Base-by-base conservation (phyloP, 2,113 vertebrate species). In the Toxotes chatareus region DNA sequence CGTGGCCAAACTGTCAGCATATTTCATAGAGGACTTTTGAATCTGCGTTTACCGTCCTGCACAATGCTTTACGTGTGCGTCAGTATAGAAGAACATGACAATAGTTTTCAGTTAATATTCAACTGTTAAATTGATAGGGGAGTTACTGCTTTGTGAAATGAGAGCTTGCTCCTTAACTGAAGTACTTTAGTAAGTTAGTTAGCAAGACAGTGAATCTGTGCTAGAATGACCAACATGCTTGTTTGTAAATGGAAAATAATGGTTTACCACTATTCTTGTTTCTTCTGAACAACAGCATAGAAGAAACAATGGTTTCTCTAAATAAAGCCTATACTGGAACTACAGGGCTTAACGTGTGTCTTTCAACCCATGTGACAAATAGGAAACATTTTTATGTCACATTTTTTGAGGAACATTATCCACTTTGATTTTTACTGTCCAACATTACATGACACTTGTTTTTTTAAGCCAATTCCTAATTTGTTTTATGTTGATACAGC, bases 301-400 rank as follows among this genome's bases (percentile, higher is more conserved):
- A 80, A 60, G 23, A 70, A 70, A 42, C 6, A 12, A 19, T 0
- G 1, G 1, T 11, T 31, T 14, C 34, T 55, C 4, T 8, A 49
- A 57, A 66, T 27, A 64, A 73, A 85, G 78, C 78, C 36, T 40
- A 12, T 51, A 53, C 62, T 71, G 57, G 13, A 67, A 57, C 5
- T 51, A 3, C 27, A 11, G 10, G 38, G 6, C 3, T 49, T 14
- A 40, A 42, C 7, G 46, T 0, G 47, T 27, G 4, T 2, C 14
- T 34, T 46, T 36, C 36, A 44, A n/a, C 16, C 34, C 13, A 42
- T 36, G 4, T 12, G 27, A 61, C 3, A 44, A 19, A 19, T 63
- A 27, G 38, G 40, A 21, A 23, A 42, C 49, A 70, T 47, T 34
- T 46, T 3, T 36, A 36, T 36, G 31, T 63, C 60, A 57, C 27